A percentile compares a stretch with the other conserved stretches of the same genome.
Evolutionary conservation across 2,113 vertebrate species (phyloP).

Genomic region (Pterocles burchelli): DNA sequence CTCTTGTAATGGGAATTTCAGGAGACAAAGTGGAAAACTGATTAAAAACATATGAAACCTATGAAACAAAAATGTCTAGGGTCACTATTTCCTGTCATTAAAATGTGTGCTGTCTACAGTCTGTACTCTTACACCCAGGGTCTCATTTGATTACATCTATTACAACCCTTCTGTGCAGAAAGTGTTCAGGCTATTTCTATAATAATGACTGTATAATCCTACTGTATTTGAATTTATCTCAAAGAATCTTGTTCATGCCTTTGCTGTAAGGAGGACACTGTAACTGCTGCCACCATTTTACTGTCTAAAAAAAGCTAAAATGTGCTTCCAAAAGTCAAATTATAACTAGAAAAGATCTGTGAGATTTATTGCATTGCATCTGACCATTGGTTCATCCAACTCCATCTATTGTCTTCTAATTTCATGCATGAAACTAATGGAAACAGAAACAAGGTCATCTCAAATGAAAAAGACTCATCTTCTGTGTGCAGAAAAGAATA

Average conservation of each 20-base stretch:
- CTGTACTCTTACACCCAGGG: neutral
- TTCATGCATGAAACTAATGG: neutral
- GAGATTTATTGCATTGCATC: neutral
- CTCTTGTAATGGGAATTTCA: neutral
- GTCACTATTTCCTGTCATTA: neutral
- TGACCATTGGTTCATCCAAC: neutral
- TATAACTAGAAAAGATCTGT: neutral
- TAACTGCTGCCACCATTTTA: neutral
- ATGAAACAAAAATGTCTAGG: neutral
- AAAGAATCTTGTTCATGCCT: neutral
- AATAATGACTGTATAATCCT: neutral
- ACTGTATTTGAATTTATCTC: neutral
- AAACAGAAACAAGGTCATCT: conserved; percentile 1
- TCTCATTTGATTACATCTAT: neutral
- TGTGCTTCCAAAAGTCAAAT: neutral
- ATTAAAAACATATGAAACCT: neutral
- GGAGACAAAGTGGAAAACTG: neutral
- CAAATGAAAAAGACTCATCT: neutral
- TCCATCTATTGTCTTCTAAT: neutral
- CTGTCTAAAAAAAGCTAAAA: neutral
- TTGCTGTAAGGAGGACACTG: neutral
- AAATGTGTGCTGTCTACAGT: neutral
- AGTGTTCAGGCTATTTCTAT: neutral
- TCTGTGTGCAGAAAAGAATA: neutral
- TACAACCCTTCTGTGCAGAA: neutral